Base-by-base conservation (phyloP, 2,113 vertebrate species). In the Nibea coibor region DNA sequence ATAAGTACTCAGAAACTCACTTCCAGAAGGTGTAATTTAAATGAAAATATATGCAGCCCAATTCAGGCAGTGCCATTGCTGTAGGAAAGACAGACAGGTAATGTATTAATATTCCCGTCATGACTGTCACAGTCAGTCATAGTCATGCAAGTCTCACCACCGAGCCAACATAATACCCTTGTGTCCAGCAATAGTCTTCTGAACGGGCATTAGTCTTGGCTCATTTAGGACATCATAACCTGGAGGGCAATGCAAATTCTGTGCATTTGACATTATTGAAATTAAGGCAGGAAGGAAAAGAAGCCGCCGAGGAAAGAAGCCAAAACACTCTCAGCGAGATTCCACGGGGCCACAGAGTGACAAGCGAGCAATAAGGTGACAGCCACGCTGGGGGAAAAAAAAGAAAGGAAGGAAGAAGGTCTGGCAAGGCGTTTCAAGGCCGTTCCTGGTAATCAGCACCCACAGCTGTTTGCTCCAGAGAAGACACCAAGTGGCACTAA, bases 401-500 rank as follows among this genome's bases (percentile, higher is more conserved):
- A 68, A 31, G 39, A 54, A 28, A 47, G 19, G 53, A 20, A 20
- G 4, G 68, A 39, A 31, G 59, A 35, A 47, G 19, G 53, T 67
- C 64, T 87, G 83, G 73, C 72, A 22, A 71, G 35, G 48, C 61
- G 53, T 80, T 84, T 84, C 65, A 85, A 77, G 81, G 85, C 88
- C 80, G 22, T 45, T 70, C 19, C 72, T 72, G 51, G 63, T 84
- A 88, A 84, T 92, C 85, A 71, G 79, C 76, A 68, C 54, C 69
- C 81, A 47, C 85, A 91, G 87, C 80, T 90, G 87, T 91, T 91
- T 78, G 82, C 80, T 78, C 76, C 74, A 64, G 74, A 80, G 73
- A 84, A 68, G 82, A 84, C 72, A 65, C 57, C 35, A 5, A 83
- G 63, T 70, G 63, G 69, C 78, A 75, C 75, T 51, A 72, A 75